phyloP scores from a whole-genome alignment of 2,113 vertebrate genomes.

The Peromyscus maniculatus region DNA sequence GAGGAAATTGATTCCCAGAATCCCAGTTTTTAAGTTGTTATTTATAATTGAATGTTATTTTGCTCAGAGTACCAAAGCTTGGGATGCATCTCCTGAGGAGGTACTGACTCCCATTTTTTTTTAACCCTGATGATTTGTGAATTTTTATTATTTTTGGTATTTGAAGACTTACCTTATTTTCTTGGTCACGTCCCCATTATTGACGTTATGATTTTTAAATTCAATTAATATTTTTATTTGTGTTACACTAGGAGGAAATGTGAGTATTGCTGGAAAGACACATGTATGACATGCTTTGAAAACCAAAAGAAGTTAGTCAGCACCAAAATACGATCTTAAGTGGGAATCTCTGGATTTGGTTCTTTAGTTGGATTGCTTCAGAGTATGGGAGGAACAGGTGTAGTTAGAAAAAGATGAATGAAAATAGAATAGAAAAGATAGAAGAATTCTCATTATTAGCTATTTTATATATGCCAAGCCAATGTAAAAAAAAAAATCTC shows the following conservation, averaged over 20 bases:
- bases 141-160: conserved; percentile 49
- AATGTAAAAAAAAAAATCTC: conserved; percentile 22
- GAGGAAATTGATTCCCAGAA: not conserved
- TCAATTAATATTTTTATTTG: conserved; percentile 55
- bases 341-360: conserved; percentile 54
- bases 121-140: not conserved
- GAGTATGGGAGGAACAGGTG: conserved; percentile 14
- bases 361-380: conserved; percentile 42
- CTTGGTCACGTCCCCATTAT: not conserved
- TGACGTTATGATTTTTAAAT: conserved; percentile 14
- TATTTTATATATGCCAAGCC: conserved; percentile 44
- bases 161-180: conserved; percentile 57
- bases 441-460: conserved; percentile 38
- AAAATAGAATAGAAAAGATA: conserved; percentile 12
- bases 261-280: conserved; percentile 28
- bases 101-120: not conserved
- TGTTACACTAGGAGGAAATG: not conserved
- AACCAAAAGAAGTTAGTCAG: conserved; percentile 15
- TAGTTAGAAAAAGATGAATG: conserved; percentile 25
- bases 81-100: not conserved
- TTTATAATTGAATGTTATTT: not conserved
- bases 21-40: not conserved
- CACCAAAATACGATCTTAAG: conserved; percentile 46
- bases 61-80: not conserved
- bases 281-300: conserved; percentile 18